A percentile compares a stretch with the other conserved stretches of the same genome.
Conservation (phyloP, 2,888 invertebrate species). For the Sabellastarte sp. region DNA sequence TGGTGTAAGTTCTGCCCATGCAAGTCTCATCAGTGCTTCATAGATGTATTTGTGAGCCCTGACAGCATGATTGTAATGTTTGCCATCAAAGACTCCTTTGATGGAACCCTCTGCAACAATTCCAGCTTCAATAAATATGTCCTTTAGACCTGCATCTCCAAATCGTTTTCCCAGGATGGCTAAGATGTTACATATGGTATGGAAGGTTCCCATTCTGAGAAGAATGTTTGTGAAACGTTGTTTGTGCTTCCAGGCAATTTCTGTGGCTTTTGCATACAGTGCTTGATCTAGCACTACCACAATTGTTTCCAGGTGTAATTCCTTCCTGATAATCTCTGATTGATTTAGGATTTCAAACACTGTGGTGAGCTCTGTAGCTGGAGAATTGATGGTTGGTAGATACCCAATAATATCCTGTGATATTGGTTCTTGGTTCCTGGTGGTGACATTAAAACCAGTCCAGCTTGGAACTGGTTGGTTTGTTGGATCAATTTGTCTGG, state of each 20-base stretch:
- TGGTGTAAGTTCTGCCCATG: constrained; percentile 13
- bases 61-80: constrained; percentile 11
- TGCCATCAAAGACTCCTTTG: constrained; percentile 17
- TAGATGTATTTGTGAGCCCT: constrained; percentile 23
- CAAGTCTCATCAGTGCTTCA: constrained; percentile 26
- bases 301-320: constrained; percentile 14
- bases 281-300: constrained; percentile 28
- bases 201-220: constrained; percentile 24
- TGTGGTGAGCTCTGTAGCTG: constrained; percentile 24
- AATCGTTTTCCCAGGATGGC: constrained; percentile 28
- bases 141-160: constrained; percentile 24
- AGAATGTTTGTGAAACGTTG: constrained; percentile 10
- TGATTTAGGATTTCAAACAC: constrained; percentile 23
- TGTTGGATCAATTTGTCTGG: constrained; percentile 9
- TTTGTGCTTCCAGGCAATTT: constrained; percentile 26
- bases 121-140: constrained; percentile 25
- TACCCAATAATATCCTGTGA: constrained; percentile 19
- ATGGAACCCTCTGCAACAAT: constrained; percentile 24
- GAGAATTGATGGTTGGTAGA: constrained; percentile 24
- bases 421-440: constrained; percentile 5
- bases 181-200: constrained; percentile 14
- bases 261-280: constrained; percentile 24
- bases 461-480: constrained; percentile 20
- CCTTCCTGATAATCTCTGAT: constrained; percentile 14
- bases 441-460: constrained; percentile 25